These are phyloP conservation scores for Catharus ustulatus DNA, from an alignment of 2,797 vertebrate species.

Conservation along the genomic window DNA sequence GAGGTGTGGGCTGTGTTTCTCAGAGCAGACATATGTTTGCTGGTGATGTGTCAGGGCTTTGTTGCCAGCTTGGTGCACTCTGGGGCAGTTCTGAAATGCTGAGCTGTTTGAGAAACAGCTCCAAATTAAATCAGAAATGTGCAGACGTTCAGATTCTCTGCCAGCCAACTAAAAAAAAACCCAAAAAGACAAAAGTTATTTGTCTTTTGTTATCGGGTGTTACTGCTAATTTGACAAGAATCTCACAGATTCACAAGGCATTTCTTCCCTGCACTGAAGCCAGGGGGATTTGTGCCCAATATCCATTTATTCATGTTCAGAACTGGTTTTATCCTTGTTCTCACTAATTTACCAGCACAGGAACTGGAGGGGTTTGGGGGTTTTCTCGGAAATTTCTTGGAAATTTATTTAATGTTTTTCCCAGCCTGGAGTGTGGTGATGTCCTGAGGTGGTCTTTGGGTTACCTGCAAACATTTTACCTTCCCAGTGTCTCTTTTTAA, in stretches of 20 bases:
- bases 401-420: background rate
- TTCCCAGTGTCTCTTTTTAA: background rate
- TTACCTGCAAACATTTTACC: background rate
- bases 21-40: background rate
- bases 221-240: background rate
- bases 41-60: background rate
- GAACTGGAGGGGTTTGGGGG: too few relatives aligned
- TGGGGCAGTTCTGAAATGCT: conserved; percentile 6
- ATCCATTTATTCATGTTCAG: background rate
- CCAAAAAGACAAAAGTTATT: background rate
- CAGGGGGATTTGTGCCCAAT: too few relatives aligned
- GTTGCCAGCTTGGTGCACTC: background rate
- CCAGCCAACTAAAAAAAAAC: background rate
- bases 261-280: background rate
- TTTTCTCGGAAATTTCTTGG: too few relatives aligned
- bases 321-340: background rate
- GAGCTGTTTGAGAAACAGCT: background rate
- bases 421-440: background rate
- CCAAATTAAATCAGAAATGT: background rate
- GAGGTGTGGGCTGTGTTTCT: background rate
- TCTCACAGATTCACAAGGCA: background rate
- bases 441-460: background rate
- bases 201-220: background rate
- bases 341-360: background rate
- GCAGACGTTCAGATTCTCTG: background rate